Evolutionary conservation across 2,797 vertebrate species (phyloP), one percentile per base, ranked within the genome.

Genomic region (Geotrypetes seraphini): DNA sequence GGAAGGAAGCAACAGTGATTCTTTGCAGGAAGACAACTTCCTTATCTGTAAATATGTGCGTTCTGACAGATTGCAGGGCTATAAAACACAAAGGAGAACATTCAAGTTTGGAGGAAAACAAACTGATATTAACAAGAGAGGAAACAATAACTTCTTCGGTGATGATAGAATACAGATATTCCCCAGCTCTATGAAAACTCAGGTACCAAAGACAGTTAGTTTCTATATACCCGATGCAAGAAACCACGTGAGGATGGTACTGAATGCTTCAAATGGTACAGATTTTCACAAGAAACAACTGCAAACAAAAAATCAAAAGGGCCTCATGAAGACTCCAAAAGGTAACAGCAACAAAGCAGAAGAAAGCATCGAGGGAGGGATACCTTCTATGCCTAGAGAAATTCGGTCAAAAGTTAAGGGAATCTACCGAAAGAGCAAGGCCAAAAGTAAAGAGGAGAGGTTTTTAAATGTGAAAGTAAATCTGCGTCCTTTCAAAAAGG

Each of bases 401-500:
- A n/a, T 35, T 30, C 25, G 14, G 7, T 1, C 27, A 36, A 47
- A 26, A 35, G 15, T 4, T 19, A 17, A 23, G 26, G 28, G 18
- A 16, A n/a, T 23, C 8, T 29, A 46, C 7, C 12, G n/a, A 14
- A 40, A 44, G n/a, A 9, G 22, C 14, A 78, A 69, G 69, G 37
- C 20, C 10, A 70, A 63, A 43, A 47, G 28, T 20, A 67, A 72
- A 38, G 53, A 62, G 19, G 49, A 44, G 8, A 61, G 67, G 7
- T 28, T 25, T 8, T 39, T 84, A 40, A 86, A 60, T 49, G 78
- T 85, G 7, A 91, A 91, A 51, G 60, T 89, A 13, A 88, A 85
- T 69, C 47, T 86, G 33, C 75, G 81, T 27, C 85, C 82, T 2
- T 63, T 89, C 8, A 59, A 52, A 34, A 86, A 78, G 73, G 61